A percentile compares a stretch with the other conserved stretches of the same genome.
Conservation (phyloP, 2,888 invertebrate species). For the Bugulina stolonifera region DNA sequence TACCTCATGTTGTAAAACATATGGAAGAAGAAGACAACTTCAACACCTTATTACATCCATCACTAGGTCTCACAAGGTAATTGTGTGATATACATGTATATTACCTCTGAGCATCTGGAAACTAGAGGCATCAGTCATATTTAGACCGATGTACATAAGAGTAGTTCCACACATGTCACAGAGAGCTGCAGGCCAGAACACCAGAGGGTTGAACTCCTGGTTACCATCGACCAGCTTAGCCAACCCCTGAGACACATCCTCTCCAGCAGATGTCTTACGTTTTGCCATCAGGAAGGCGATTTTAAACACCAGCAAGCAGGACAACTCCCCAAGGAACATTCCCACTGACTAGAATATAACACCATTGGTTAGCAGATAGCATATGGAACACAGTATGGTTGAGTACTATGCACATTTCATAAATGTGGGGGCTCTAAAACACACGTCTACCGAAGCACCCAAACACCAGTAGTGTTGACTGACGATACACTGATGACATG, state of each 20-base stretch:
- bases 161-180: conserved; percentile 84
- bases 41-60: too few relatives aligned
- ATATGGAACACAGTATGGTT: too few relatives aligned
- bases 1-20: too few relatives aligned
- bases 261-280: conserved; percentile 42
- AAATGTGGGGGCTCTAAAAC: too few relatives aligned
- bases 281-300: conserved; percentile 59
- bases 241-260: conserved; percentile 27
- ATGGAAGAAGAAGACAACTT: too few relatives aligned
- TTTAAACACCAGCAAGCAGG: conserved; percentile 77
- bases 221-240: conserved; percentile 30
- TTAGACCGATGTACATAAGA: conserved; percentile 83
- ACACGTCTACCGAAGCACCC: too few relatives aligned
- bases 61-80: too few relatives aligned
- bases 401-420: too few relatives aligned
- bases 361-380: too few relatives aligned
- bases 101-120: conserved; percentile 90
- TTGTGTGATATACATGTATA: too few relatives aligned
- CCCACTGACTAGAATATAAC: conserved; percentile 60
- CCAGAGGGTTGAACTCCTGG: conserved; percentile 69
- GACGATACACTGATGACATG: too few relatives aligned
- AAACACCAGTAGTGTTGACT: too few relatives aligned
- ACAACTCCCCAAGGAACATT: conserved; percentile 90
- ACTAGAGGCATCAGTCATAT: conserved; percentile 83
- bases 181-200: conserved; percentile 77